Conservation (phyloP, 2,113 vertebrate genomes). For the Anser cygnoides region DNA sequence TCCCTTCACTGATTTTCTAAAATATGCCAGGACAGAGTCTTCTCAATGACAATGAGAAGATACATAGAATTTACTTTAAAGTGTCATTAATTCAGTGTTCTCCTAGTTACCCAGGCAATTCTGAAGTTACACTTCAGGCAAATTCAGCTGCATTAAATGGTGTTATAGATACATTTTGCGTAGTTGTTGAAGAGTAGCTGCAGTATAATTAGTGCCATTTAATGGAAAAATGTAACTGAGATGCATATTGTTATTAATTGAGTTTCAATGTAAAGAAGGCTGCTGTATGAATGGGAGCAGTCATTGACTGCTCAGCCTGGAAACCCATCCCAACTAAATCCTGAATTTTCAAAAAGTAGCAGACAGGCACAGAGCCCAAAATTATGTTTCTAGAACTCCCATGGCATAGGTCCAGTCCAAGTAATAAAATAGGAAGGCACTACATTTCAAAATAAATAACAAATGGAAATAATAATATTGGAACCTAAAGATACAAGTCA, state of each 20-base stretch:
- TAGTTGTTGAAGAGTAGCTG: conserved; percentile 68
- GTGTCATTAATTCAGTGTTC: background rate
- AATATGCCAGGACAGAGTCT: background rate
- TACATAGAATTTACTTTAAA: background rate
- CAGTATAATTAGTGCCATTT: conserved; percentile 65
- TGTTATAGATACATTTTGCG: conserved; percentile 51
- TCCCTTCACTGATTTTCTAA: background rate
- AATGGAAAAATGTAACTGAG: conserved; percentile 59
- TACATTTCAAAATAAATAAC: background rate
- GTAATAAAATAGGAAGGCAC: background rate
- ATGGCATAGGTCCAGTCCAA: background rate
- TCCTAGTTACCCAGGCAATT: background rate
- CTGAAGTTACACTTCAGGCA: conserved; percentile 37
- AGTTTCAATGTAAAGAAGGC: conserved; percentile 52
- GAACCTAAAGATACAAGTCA: conserved; percentile 36
- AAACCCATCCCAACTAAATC: conserved; percentile 63
- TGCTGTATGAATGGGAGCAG: conserved; percentile 53
- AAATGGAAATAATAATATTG: background rate
- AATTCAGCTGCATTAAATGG: conserved; percentile 52
- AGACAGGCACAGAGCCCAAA: conserved; percentile 43
- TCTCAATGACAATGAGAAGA: background rate
- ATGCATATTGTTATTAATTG: conserved; percentile 68
- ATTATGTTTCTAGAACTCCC: conserved; percentile 16
- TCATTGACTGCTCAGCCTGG: conserved; percentile 58
- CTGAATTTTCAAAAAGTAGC: conserved; percentile 18